Evolutionary conservation across 2,797 vertebrate genomes (phyloP), one percentile per base, ranked within the genome.

Genomic region (Novumbra hubbsi): DNA sequence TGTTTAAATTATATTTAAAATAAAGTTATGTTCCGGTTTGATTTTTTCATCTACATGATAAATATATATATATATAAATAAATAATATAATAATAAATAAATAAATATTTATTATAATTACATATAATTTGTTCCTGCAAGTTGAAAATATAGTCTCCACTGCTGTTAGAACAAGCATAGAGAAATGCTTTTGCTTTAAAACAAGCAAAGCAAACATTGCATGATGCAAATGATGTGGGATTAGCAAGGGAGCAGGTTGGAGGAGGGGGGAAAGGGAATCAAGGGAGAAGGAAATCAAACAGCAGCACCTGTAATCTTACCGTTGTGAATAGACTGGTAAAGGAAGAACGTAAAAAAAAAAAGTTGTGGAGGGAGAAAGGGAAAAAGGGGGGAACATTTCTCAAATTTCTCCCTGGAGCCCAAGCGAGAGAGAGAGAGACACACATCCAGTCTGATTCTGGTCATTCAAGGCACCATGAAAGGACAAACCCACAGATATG

Each of bases 241-340:
- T 60, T 60, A 60, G 21, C 11, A 28, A 30, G 62, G 28, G 62
- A 64, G 62, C 15, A 32, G 28, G 62, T 28, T 17, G 62, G 28
- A 32, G 27, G 28, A 16, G 27, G 60, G 24, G 60, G 60, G 1
- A 32, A 64, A 32, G 28, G 63, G 63, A 32, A 30, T 15, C 16
- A 30, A 65, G 4, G 5, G 63, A 65, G 30, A 16, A 9, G 63
- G 63, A 65, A 65, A 65, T 65, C 63, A 65, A 65, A 65, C 63
- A 30, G 63, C 27, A 65, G 27, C 63, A 65, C 63, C 30, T 65
- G 63, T 65, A 65, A 65, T 65, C 63, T 32, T 65, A 65, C 63
- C 63, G 30, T 65, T 65, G 27, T 65, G 63, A 34, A 34, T 65
- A 34, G 63, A 65, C 28, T 6, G 27, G 63, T 65, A 65, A 65